Percentiles rank a stretch among this genome's conserved stretches.
These are phyloP conservation scores for Tillus elongatus DNA, from an alignment of 2,888 invertebrate genomes.

Conservation along the genomic window DNA sequence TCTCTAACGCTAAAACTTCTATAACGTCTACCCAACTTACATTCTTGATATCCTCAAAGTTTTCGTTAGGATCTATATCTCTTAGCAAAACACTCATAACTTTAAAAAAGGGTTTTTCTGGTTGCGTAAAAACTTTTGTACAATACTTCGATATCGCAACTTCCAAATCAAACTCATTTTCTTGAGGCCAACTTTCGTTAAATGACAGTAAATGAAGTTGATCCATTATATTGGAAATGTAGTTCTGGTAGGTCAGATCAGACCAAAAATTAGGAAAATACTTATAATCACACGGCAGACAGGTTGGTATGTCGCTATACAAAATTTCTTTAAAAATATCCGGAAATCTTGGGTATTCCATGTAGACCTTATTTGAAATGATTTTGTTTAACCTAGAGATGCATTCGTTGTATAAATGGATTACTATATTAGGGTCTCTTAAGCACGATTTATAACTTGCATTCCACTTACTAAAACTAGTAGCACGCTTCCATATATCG, in stretches of 20 bases:
- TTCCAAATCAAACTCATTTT: conserved; percentile 42
- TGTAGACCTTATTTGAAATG: conserved; percentile 50
- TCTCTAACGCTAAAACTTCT: conserved; percentile 48
- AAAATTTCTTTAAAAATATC: conserved; percentile 50
- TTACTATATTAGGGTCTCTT: conserved; percentile 50
- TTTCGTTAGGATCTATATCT: conserved; percentile 37
- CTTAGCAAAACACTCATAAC: conserved; percentile 39
- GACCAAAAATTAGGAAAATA: conserved; percentile 58
- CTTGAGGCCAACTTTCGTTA: conserved; percentile 44
- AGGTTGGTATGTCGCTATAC: conserved; percentile 43
- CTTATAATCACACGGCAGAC: conserved; percentile 57
- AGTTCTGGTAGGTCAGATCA: conserved; percentile 42
- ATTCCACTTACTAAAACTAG: conserved; percentile 37
- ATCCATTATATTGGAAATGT: conserved; percentile 47
- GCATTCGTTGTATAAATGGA: conserved; percentile 58
- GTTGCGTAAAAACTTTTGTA: conserved; percentile 44
- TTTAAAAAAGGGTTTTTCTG: conserved; percentile 45
- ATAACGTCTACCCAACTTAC: conserved; percentile 49
- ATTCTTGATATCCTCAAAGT: conserved; percentile 42
- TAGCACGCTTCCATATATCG: conserved; percentile 54
- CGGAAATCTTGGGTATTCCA: conserved; percentile 55
- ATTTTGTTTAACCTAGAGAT: conserved; percentile 53
- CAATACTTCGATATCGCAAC: conserved; percentile 45
- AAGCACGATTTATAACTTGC: conserved; percentile 42
- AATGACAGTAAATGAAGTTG: conserved; percentile 49